These are phyloP conservation scores for Epirrita christyi DNA, from an alignment of 2,888 invertebrate species.

Conservation along the genomic window DNA sequence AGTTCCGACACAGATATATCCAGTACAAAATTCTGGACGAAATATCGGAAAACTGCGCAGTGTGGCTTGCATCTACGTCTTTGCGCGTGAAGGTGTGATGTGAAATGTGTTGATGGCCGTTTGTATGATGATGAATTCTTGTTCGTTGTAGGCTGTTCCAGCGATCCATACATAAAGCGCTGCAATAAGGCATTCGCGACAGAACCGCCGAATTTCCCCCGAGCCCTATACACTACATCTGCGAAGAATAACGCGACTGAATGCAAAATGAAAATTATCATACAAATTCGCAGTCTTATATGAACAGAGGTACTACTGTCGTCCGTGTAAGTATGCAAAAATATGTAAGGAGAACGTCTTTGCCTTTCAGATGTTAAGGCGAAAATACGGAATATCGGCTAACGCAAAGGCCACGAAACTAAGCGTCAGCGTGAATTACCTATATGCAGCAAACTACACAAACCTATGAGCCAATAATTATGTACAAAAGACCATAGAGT, in stretches of 20 bases:
- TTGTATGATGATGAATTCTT: constrained; percentile 22
- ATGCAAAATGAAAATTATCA: constrained; percentile 85
- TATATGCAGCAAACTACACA: too few species aligned
- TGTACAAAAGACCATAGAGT: too few species aligned
- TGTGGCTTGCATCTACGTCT: not conserved
- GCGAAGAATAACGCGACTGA: constrained; percentile 75
- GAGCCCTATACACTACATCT: constrained; percentile 79
- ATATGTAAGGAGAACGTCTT: constrained; percentile 71
- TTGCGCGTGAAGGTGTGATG: not conserved
- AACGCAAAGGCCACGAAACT: constrained; percentile 23
- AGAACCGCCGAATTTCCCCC: constrained; percentile 76
- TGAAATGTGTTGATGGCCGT: constrained; percentile 2
- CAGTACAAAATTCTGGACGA: not conserved
- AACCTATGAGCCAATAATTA: too few species aligned
- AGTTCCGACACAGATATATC: not conserved
- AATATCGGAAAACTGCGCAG: not conserved
- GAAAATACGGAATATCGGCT: constrained; percentile 63
- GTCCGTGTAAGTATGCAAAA: constrained; percentile 76
- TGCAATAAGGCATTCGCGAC: constrained; percentile 62
- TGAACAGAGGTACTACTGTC: constrained; percentile 74
- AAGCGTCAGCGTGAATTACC: too few species aligned
- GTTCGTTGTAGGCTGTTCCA: constrained; percentile 30
- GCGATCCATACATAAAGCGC: constrained; percentile 36
- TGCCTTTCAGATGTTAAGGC: constrained; percentile 65
- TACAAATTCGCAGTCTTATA: constrained; percentile 81